These are phyloP conservation scores for Drosophila demipolita DNA, from an alignment of 2,888 invertebrate genomes.

Conservation along the genomic window DNA sequence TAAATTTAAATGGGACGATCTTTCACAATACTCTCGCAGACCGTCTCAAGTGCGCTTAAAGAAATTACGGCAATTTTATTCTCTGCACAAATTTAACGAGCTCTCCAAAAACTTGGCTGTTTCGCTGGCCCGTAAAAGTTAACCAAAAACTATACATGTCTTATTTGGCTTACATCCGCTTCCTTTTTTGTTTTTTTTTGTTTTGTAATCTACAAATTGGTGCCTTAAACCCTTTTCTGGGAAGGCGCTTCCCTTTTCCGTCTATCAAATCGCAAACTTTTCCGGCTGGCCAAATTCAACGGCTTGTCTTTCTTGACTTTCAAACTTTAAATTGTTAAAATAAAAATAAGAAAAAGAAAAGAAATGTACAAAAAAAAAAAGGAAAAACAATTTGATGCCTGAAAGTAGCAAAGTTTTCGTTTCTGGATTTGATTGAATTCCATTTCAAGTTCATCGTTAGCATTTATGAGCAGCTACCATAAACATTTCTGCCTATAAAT, in stretches of 20 bases:
- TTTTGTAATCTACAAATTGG: constrained; percentile 63
- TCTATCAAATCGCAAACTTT: constrained; percentile 55
- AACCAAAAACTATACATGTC: constrained; percentile 28
- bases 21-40: constrained; percentile 45
- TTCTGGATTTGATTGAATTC: constrained; percentile 32
- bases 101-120: constrained; percentile 12
- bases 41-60: constrained; percentile 56
- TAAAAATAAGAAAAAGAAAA: constrained; percentile 12
- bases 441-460: constrained; percentile 5
- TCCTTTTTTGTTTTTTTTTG: neutral
- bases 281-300: constrained; percentile 35
- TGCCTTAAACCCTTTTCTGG: constrained; percentile 55
- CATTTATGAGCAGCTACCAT: constrained; percentile 5
- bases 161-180: neutral
- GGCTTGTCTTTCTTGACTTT: constrained; percentile 52
- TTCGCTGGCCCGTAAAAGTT: constrained; percentile 25
- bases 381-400: constrained; percentile 23
- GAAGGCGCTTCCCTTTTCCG: neutral
- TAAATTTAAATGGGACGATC: constrained; percentile 78
- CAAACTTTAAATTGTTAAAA: constrained; percentile 56
- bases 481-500: neutral
- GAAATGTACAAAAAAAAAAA: constrained; percentile 6
- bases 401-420: constrained; percentile 22
- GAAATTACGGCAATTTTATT: constrained; percentile 24
- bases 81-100: constrained; percentile 34